Evolutionary conservation across 2,113 vertebrate genomes (phyloP), one percentile per base, ranked within the genome.

Genomic region (Morone saxatilis): DNA sequence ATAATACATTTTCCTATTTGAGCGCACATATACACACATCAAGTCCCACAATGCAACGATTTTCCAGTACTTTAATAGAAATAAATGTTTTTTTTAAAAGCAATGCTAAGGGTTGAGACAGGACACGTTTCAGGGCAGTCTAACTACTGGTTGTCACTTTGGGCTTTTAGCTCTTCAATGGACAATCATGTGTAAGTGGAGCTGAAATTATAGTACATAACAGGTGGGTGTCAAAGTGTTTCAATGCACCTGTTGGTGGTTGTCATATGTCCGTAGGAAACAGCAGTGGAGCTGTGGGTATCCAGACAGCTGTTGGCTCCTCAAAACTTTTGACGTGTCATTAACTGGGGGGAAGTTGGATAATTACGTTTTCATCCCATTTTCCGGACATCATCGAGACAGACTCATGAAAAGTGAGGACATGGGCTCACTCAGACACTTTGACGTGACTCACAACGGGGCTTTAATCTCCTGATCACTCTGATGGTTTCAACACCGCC

Each of bases 121-220:
- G 43, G n/a, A 78, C 8, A 22, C 4, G 5, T 61, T 66, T 31
- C 10, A 17, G n/a, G 40, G 31, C 38, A 16, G 51, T 1, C 43
- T 74, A 76, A 83, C 16, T 61, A 40, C 67, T 20, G 78, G 59
- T n/a, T 69, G 75, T 67, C 88, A 75, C 17, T 22, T 22, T 1
- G 0, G 13, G 31, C 66, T 67, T 13, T 47, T 20, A 31, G 31
- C 66, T 48, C 76, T 43, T 62, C 54, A 74, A 36, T 1, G 40
- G 63, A 76, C 62, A 38, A 61, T 87, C 70, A 70, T 17, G 54
- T 71, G 31, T 25, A 71, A 63, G 66, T 17, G 69, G 41, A 70
- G 56, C 25, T 72, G 53, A 76, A 79, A 69, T 84, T 68, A 78
- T 40, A 74, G 56, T 0, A 31, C 31, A 31, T 5, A 43, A 47